Conservation (phyloP, 92 coral and sea anemone genomes). For the Montipora capitata region DNA sequence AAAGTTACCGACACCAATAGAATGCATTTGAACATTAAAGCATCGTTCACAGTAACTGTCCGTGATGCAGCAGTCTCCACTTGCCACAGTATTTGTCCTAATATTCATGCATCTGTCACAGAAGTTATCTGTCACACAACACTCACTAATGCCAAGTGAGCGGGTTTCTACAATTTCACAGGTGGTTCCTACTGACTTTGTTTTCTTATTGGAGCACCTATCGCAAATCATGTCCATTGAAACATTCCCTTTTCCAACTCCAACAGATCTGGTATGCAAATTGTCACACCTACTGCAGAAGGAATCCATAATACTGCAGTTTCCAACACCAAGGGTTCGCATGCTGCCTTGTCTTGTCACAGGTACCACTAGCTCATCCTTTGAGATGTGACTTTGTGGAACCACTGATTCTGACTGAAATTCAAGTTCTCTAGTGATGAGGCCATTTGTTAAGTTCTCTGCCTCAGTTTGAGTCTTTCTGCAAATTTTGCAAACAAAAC, state of each 20-base stretch:
- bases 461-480: background rate
- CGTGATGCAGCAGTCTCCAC: conserved; percentile 94
- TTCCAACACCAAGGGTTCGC: conserved; percentile 80
- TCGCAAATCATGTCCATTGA: conserved; percentile 83
- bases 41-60: conserved; percentile 96
- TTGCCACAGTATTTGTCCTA: conserved; percentile 80
- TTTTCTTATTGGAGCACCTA: conserved; percentile 77
- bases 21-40: conserved; percentile 82
- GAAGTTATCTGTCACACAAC: conserved; percentile 88
- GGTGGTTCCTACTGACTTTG: conserved; percentile 83
- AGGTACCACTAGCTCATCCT: background rate
- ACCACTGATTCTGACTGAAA: background rate
- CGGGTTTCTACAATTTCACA: conserved; percentile 47
- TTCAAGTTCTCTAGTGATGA: background rate
- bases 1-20: conserved; percentile 91
- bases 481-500: conserved; percentile 22
- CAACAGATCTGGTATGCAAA: conserved; percentile 76
- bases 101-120: conserved; percentile 83
- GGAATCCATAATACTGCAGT: conserved; percentile 77
- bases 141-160: conserved; percentile 82
- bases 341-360: background rate
- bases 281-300: conserved; percentile 74
- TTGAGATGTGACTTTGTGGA: background rate
- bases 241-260: conserved; percentile 76
- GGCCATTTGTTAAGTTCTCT: conserved; percentile 13